Evolutionary conservation across 2,888 invertebrate genomes (phyloP).

Genomic region (Entomobrya multifasciata): DNA sequence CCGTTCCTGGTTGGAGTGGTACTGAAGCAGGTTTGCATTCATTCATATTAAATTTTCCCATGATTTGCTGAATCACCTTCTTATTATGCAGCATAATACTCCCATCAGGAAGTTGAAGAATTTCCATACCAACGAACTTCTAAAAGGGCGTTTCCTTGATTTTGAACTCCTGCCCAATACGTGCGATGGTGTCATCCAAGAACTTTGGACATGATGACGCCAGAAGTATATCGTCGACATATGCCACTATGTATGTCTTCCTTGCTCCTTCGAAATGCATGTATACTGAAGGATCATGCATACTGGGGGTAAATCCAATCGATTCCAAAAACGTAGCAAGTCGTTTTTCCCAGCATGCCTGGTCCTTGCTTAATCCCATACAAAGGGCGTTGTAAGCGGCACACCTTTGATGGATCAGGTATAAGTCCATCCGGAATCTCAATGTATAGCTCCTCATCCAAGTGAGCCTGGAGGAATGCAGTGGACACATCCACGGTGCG

Average conservation of each 20-base stretch:
- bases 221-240: constrained; percentile 6
- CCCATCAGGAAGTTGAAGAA: background rate
- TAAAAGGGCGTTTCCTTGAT: constrained; percentile 18
- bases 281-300: background rate
- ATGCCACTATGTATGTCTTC: background rate
- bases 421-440: constrained; percentile 78
- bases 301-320: background rate
- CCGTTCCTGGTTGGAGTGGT: constrained; percentile 26
- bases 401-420: constrained; percentile 54
- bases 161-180: constrained; percentile 12
- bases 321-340: too few species aligned
- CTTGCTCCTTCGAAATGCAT: background rate
- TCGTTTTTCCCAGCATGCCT: too few species aligned
- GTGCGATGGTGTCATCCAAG: background rate
- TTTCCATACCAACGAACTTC: constrained; percentile 5
- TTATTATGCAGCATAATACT: constrained; percentile 1
- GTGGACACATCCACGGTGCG: constrained; percentile 74
- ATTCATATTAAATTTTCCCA: constrained; percentile 26
- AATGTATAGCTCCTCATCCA: constrained; percentile 80
- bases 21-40: constrained; percentile 11
- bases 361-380: constrained; percentile 78
- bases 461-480: constrained; percentile 68
- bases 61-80: background rate
- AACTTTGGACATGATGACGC: background rate
- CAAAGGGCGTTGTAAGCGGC: constrained; percentile 67